phyloP scores from a whole-genome alignment of 2,888 invertebrate species.

The Drosophila picticornis region DNA sequence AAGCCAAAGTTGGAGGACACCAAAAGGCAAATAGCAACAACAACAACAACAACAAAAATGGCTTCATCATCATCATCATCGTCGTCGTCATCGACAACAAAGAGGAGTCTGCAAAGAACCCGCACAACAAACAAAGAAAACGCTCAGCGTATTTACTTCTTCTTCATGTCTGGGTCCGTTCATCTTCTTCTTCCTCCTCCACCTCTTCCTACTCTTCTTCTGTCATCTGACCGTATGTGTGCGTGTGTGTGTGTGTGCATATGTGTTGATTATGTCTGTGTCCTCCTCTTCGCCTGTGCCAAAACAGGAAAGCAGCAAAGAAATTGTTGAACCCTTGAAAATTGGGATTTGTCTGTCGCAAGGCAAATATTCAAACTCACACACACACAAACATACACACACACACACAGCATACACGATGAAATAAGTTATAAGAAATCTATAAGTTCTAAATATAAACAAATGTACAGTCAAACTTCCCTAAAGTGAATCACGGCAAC shows the following conservation, averaged over 20 bases:
- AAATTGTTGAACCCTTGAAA: constrained; percentile 63
- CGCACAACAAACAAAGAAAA: constrained; percentile 51
- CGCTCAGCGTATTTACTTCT: constrained; percentile 34
- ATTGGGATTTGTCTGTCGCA: constrained; percentile 38
- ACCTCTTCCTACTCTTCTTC: neutral
- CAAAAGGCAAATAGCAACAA: constrained; percentile 22
- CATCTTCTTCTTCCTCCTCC: neutral
- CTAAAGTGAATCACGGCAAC: neutral
- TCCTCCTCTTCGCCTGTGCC: constrained; percentile 35
- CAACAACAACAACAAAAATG: constrained; percentile 28
- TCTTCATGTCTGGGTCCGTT: constrained; percentile 44
- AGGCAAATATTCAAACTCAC: constrained; percentile 10
- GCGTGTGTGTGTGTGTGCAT: neutral
- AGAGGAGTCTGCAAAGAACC: constrained; percentile 48
- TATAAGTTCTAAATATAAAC: neutral
- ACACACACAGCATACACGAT: neutral
- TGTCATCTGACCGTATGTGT: constrained; percentile 9
- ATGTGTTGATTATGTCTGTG: constrained; percentile 37
- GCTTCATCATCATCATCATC: neutral
- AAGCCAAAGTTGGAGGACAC: constrained; percentile 55
- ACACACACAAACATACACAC: neutral
- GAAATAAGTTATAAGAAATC: constrained; percentile 12
- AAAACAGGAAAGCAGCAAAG: constrained; percentile 70
- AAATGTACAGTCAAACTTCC: neutral
- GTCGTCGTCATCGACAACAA: constrained; percentile 26